Base-by-base conservation (phyloP, 2,113 vertebrate genomes). In the Mesoclemmys tuberculata region DNA sequence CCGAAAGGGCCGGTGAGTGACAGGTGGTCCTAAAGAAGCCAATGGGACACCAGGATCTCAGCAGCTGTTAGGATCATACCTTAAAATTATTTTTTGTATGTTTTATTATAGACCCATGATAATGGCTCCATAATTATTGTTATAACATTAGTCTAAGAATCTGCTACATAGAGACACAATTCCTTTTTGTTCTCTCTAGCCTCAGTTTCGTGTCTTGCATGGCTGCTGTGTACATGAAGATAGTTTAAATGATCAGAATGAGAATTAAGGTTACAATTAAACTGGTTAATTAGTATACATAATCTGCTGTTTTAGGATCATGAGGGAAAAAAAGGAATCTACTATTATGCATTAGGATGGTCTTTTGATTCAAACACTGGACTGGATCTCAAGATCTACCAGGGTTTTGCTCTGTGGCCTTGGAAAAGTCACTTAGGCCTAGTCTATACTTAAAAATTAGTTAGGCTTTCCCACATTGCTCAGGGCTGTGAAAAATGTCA, bases 271-370 rank as follows among this genome's bases (percentile, higher is more conserved):
- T 41, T 58, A 29, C 10, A 58, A 27, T 71, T 38, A 38, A 71
- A 41, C 10, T 22, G 21, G n/a, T n/a, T 41, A 21, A 71, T 71
- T 2, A 71, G n/a, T 18, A 41, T 41, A 71, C 16, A 21, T 71
- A 38, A 71, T 71, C 18, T 71, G 35, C 1, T 44, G 1, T 4
- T 93, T 85, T 46, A 48, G 49, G 83, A 78, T 71, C 18, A 6
- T 6, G 38, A 75, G 80, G 35, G 48, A 82, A 26, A 68, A 93
- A 44, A 2, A 75, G 4, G 21, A 55, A 2, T 84, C 44, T 85
- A 1, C 55, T 79, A 2, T 2, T 55, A 8, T 31, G 5, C 31
- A 44, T 48, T 3, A 12, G 3, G 10, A 58, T 19, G 54, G 2
- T 4, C 41, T 58, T 68, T 2, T 74, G 78, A 8, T 14, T 87